These are phyloP conservation scores for Calliopum simillimum DNA, from an alignment of 2,888 invertebrate genomes.

Conservation along the genomic window DNA sequence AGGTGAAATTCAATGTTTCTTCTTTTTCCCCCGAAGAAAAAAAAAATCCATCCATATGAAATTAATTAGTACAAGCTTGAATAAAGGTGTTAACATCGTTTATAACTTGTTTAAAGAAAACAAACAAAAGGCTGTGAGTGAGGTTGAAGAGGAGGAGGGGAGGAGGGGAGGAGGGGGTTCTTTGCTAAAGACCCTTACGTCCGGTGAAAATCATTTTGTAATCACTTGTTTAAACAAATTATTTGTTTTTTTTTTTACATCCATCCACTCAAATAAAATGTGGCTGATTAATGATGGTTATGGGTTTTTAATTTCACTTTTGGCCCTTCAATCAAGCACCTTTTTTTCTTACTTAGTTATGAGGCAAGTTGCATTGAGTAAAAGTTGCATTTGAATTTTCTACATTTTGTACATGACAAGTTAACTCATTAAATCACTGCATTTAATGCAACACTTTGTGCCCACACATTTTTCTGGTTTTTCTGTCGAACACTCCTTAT, in stretches of 20 bases:
- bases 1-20: constrained; percentile 15
- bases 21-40: not conserved
- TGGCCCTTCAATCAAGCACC: too few relatives aligned
- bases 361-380: too few relatives aligned
- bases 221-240: constrained; percentile 22
- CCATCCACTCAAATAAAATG: not conserved
- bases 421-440: too few relatives aligned
- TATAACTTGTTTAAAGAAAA: constrained; percentile 36
- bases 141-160: too few relatives aligned
- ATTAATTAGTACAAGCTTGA: constrained; percentile 48
- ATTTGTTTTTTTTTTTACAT: not conserved
- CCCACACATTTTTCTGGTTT: not conserved
- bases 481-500: constrained; percentile 12
- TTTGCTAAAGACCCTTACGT: not conserved
- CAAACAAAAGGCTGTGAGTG: not conserved
- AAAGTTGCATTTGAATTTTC: not conserved
- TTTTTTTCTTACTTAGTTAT: too few relatives aligned
- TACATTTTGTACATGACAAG: not conserved
- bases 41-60: constrained; percentile 32
- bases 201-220: constrained; percentile 20
- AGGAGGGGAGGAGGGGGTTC: not conserved
- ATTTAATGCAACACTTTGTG: too few relatives aligned
- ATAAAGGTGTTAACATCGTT: constrained; percentile 47
- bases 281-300: not conserved
- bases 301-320: too few relatives aligned